These are phyloP conservation scores for Lysandra bellargus DNA, from an alignment of 2,888 invertebrate species.

Conservation along the genomic window DNA sequence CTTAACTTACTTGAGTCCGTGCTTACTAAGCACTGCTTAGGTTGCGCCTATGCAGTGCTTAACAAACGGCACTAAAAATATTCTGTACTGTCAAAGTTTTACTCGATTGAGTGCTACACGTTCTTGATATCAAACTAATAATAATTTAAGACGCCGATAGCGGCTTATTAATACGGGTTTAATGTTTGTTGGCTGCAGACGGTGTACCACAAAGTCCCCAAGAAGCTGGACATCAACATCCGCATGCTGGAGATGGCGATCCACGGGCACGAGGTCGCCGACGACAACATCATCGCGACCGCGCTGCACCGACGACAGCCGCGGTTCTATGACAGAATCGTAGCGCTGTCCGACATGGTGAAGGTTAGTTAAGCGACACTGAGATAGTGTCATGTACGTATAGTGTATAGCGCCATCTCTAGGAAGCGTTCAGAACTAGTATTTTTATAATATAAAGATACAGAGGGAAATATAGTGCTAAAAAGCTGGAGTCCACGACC, in stretches of 20 bases:
- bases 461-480: no score
- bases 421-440: neutral
- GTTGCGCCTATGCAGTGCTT: no score
- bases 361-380: conserved; percentile 47
- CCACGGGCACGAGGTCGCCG: conserved; percentile 82
- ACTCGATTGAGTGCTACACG: no score
- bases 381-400: neutral
- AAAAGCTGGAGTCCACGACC: no score
- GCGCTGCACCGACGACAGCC: conserved; percentile 68
- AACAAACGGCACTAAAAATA: no score
- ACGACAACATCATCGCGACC: conserved; percentile 70
- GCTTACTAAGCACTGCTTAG: no score
- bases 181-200: conserved; percentile 52
- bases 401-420: neutral
- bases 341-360: conserved; percentile 48
- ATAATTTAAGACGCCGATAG: no score
- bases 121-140: no score
- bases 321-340: conserved; percentile 43
- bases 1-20: no score
- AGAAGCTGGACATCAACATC: conserved; percentile 66
- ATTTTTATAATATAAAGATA: no score
- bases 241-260: conserved; percentile 82
- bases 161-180: no score
- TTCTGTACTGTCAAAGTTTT: no score
- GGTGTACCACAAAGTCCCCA: conserved; percentile 61